Evolutionary conservation across 2,888 invertebrate genomes (phyloP), one percentile per base, ranked within the genome.

Genomic region (Nezara viridula): DNA sequence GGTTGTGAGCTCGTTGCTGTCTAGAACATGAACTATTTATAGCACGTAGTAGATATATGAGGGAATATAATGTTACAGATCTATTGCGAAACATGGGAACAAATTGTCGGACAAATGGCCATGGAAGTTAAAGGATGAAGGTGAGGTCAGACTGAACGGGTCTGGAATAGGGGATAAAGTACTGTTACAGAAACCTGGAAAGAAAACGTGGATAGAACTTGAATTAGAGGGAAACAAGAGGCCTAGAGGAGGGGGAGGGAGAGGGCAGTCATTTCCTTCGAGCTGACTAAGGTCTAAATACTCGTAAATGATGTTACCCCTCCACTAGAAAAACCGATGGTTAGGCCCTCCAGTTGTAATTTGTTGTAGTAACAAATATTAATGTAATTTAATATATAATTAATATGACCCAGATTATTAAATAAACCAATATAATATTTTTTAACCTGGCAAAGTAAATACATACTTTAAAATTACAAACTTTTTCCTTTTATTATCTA

Each of bases 161-260:
- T 44, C 81, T 81, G 40, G 81, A 81, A 81, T 81, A 81, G 81
- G 44, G n/a, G 81, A 81, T 81, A 47, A 47, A 81, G 81, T 40
- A 81, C 44, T 81, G 44, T 40, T 44, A 81, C 44, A 81, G 81
- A 81, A 81, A 81, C 81, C 81, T 81, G 81, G 16, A 81, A 81
- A 81, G 81, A 81, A 81, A 81, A 81, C 81, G 81, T 81, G 81
- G 44, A 81, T 44, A 81, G 81, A 81, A 81, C 44, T 81, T 81
- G 81, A 81, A 81, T 81, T 81, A 81, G 81, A 81, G 40, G 44
- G 44, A 81, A 81, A 81, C 81, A 81, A 81, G 81, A 37, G 44
- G 24, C 44, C 77, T 24, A 5, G 5, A 24, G 24, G 73, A 14
- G 32, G 32, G 12, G 9, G 66, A 32, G 32, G 21, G 24, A 16